Evolutionary conservation across 2,888 invertebrate genomes (phyloP).

Genomic region (Platerodrilus igneus): DNA sequence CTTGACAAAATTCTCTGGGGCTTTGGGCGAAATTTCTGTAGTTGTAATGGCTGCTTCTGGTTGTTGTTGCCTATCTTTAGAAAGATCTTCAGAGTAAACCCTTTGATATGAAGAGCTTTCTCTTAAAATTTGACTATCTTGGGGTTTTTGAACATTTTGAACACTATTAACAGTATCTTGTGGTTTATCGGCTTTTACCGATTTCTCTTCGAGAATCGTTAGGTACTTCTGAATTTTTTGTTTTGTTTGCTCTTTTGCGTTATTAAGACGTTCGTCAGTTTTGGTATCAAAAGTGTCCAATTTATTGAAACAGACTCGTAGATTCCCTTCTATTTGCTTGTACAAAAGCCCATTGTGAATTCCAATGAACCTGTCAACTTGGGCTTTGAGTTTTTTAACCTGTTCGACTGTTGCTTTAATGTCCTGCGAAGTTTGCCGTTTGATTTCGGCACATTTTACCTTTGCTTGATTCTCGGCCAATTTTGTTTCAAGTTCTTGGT

Average conservation of each 20-base stretch:
- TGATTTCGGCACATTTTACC: constrained; percentile 9
- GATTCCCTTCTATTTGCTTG: constrained; percentile 22
- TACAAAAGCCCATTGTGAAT: constrained; percentile 22
- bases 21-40: background rate
- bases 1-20: background rate
- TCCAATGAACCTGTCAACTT: constrained; percentile 27
- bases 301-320: constrained; percentile 15
- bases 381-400: constrained; percentile 25
- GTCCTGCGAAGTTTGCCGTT: constrained; percentile 11
- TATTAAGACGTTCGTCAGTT: constrained; percentile 21
- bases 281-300: constrained; percentile 16
- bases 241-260: constrained; percentile 20
- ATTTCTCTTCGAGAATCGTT: constrained; percentile 26
- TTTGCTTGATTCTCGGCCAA: constrained; percentile 19
- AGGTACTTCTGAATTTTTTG: constrained; percentile 26
- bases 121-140: background rate
- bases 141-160: background rate
- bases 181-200: constrained; percentile 17
- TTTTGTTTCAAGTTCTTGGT: constrained; percentile 17
- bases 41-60: too few relatives aligned
- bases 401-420: constrained; percentile 24
- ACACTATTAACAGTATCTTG: constrained; percentile 1
- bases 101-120: too few relatives aligned
- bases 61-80: background rate
- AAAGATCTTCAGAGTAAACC: too few relatives aligned